Base-by-base conservation (phyloP, 2,797 vertebrate species). In the Sternarchorhynchus goeldii region DNA sequence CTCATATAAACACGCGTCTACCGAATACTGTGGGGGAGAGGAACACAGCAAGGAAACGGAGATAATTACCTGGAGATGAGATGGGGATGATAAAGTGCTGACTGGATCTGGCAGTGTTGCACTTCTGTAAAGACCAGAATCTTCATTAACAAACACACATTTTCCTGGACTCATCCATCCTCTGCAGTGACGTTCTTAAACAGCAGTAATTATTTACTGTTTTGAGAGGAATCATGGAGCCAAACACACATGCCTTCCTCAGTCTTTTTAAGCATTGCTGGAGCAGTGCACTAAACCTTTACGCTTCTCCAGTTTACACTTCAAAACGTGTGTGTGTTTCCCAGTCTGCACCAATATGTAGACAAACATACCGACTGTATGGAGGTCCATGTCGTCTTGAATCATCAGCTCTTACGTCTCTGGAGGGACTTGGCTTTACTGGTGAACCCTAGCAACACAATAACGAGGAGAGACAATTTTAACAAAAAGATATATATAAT, bases 341-440 rank as follows among this genome's bases (percentile, higher is more conserved):
- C 83, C 73, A 5, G 5, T 70, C 58, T 62, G 5, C 63, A 36
- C n/a, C 25, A 39, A 45, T 39, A 64, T 57, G 7, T 60, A 6
- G 45, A 50, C 45, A 50, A 2, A 3, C 45, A 80, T 87, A 95
- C 95, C 93, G 94, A 85, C 83, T 94, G 79, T 91, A 92, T 82
- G 92, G 87, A 69, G 88, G 86, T 18, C 81, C 84, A 32, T 86
- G 90, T 86, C 93, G 90, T 84, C 89, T 93, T 1, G 83, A 71
- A 62, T 97, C 95, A 32, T 97, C 96, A 67, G 87, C 81, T 87
- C 93, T 93, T 59, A 90, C 89, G 18, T 95, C 94, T 84, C 90
- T 93, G 4, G 80, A 1, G 17, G 89, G 79, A 62, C 62, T 78
- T 57, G 89, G 88, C 81, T 97, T 97, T 25, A 91, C 86, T 0